Base-by-base conservation (phyloP, 1,140 invertebrate genomes). In the Euwallacea fornicatus region DNA sequence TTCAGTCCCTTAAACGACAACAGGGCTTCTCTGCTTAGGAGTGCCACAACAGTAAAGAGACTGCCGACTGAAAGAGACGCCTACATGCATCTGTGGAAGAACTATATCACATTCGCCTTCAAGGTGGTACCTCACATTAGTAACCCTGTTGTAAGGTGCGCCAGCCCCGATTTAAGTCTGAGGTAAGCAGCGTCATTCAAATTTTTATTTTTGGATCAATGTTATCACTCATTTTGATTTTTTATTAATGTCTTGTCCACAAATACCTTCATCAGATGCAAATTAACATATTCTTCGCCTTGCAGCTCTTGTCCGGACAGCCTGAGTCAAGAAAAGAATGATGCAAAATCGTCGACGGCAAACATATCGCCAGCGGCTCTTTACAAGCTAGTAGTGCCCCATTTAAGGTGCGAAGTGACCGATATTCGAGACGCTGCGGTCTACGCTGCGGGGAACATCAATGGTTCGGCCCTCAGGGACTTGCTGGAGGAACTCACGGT, bases 1-100 rank as follows among this genome's bases (percentile, higher is more conserved):
- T 87, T 67, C 78, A 97, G 94, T 41, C 95, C 95, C n/a, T 93
- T 97, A 8, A 98, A 92, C 82, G 97, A 99, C 80, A 98, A 97
- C 80, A 88, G 97, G 76, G 95, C 96, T 2, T 98, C 96, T 0
- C 85, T 99, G 7, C 83, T 99, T 42, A 81, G 94, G 80, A 88
- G 89, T 80, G 87, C 90, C 79, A 85, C 92, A 67, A 83, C 89
- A 74, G 84, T 94, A 65, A 87, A 92, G 81, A 97, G 96, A 80
- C 93, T 93, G 42, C 88, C 92, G 47, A 96, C 93, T 74, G 95
- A 97, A 83, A 84, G 94, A 76, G 96, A 98, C 80, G 87, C 94
- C 53, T 96, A 98, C 81, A 89, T 98, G 84, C 89, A 93, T 80
- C 86, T 98, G 0, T 99, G 96, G 96, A 93, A 96, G 78, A 98